Percentiles rank a stretch among this genome's conserved stretches.
These are phyloP conservation scores for Aptenodytes patagonicus DNA, from an alignment of 2,113 vertebrate species.

Conservation along the genomic window DNA sequence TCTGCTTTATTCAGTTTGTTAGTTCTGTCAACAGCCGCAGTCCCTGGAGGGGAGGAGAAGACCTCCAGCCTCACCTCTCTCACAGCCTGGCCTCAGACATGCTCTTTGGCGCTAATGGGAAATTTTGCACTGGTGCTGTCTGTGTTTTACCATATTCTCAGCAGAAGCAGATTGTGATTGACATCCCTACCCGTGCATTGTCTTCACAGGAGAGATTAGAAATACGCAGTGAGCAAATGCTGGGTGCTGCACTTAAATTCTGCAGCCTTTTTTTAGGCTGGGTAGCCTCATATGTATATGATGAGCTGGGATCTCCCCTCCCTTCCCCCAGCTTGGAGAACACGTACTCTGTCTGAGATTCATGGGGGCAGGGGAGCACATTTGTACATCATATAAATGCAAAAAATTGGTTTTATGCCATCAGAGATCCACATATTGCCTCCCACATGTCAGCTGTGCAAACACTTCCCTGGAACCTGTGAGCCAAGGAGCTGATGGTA, in stretches of 20 bases:
- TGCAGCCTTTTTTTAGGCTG: neutral
- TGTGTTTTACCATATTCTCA: neutral
- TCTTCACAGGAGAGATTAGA: neutral
- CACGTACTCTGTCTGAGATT: neutral
- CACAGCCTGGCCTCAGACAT: neutral
- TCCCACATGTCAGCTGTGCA: neutral
- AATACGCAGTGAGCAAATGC: neutral
- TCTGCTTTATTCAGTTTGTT: neutral
- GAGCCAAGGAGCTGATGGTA: neutral
- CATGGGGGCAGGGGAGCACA: too few relatives aligned
- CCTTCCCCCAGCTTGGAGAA: neutral
- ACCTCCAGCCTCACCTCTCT: neutral
- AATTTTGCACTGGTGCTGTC: fast-evolving
- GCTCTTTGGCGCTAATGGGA: neutral
- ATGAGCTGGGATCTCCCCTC: neutral
- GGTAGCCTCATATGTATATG: neutral
- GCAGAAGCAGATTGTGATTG: neutral
- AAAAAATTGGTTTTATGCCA: neutral
- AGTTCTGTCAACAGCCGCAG: fast-evolving
- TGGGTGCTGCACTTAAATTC: neutral
- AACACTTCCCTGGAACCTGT: neutral
- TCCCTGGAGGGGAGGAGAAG: neutral
- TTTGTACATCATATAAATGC: neutral
- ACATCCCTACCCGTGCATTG: neutral
- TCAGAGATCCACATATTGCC: neutral